Base-by-base conservation (phyloP, 2,113 vertebrate genomes). In the Vimba vimba region DNA sequence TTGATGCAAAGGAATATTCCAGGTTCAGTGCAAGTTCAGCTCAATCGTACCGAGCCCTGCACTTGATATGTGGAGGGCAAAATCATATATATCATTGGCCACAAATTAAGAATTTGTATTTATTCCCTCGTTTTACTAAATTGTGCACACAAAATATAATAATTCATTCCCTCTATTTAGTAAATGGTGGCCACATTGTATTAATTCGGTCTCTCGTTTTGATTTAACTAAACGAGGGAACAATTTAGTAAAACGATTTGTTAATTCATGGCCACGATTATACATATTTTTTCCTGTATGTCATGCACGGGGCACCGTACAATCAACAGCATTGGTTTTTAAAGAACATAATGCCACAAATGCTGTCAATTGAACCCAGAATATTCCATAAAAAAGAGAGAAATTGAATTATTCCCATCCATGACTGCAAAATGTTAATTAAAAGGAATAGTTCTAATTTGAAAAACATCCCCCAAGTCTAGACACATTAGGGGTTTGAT, bases 391-490 rank as follows among this genome's bases (percentile, higher is more conserved):
- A 39, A 39, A 39, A 39, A 39, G 6, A 39, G 39, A 39, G 39
- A 39, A 39, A 39, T 39, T 1, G 0, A 7, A 39, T 39, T 8
- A 39, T 60, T 79, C 2, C 30, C 7, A 7, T 36, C 55, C 55
- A 43, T 8, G 21, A 79, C 15, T 60, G 11, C 25, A 78, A 23
- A 12, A 19, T 21, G 52, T 33, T 78, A 43, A 79, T 79, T 79
- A 39, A 79, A 59, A 23, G 11, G 12, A 6, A 39, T 60, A n/a
- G 19, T 25, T 79, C 21, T 60, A 39, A 60, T 79, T 43, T 79
- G 10, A 79, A 39, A 79, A 60, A 23, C 33, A 79, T 60, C 30
- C 77, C 74, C 57, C 8, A 39, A 77, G 73, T 64, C 73, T 33
- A 85, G 27, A 52, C 43, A 77, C 39, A 66, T 47, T 19, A 64